A percentile compares a stretch with the other conserved stretches of the same genome.
Conservation (phyloP, 2,888 invertebrate species). For the Protodeltote pygarga region DNA sequence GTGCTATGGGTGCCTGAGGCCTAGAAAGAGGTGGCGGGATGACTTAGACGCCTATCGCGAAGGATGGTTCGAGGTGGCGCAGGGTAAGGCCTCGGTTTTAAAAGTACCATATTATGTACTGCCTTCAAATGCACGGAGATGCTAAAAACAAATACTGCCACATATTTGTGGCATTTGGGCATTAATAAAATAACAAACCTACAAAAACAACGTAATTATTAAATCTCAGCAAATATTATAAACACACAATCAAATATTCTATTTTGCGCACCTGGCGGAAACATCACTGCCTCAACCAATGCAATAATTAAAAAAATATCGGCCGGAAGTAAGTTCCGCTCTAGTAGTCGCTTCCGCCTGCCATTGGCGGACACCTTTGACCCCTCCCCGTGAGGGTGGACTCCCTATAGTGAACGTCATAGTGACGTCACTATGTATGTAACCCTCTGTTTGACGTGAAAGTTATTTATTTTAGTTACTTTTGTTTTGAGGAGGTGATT, state of each 20-base stretch:
- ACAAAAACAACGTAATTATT: background rate
- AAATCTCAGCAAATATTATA: background rate
- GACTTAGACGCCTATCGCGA: too few species aligned
- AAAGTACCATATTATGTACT: too few species aligned
- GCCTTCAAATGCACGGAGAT: too few species aligned
- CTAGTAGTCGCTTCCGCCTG: conserved; percentile 70
- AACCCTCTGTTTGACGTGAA: conserved; percentile 9
- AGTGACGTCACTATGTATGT: conserved; percentile 36
- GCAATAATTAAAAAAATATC: conserved; percentile 72
- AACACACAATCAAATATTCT: conserved; percentile 17
- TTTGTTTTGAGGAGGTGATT: background rate
- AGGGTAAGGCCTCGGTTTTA: too few species aligned
- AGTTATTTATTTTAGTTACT: conserved; percentile 19
- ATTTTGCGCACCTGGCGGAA: conserved; percentile 72
- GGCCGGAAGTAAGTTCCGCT: conserved; percentile 74
- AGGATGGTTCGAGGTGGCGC: too few species aligned
- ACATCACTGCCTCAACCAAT: conserved; percentile 49
- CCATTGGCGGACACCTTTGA: conserved; percentile 83
- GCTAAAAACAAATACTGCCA: too few species aligned
- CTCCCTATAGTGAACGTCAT: conserved; percentile 28
- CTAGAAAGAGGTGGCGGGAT: too few species aligned
- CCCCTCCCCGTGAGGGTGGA: conserved; percentile 68
- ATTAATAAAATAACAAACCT: too few species aligned
- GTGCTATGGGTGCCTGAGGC: too few species aligned
- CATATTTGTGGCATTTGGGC: too few species aligned